These are phyloP conservation scores for Sebastes aleutianus DNA, from an alignment of 2,797 vertebrate species.

Conservation along the genomic window DNA sequence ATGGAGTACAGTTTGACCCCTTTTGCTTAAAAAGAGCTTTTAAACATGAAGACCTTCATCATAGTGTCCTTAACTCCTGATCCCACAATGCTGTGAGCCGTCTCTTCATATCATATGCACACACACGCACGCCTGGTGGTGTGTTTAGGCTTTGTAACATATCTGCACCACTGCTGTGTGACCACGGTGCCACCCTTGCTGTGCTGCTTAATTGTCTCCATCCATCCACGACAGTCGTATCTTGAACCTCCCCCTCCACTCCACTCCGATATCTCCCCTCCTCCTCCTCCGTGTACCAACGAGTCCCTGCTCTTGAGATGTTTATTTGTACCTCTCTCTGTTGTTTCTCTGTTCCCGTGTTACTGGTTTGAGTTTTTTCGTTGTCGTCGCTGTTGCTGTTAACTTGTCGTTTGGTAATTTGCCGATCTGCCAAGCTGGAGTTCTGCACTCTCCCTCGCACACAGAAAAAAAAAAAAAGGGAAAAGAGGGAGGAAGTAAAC, in stretches of 20 bases:
- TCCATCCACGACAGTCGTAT: constrained; percentile 53
- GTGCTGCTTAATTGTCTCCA: constrained; percentile 68
- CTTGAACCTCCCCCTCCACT: not conserved
- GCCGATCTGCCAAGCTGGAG: constrained; percentile 79
- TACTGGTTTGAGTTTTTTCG: constrained; percentile 67
- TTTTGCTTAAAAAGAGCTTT: constrained; percentile 27
- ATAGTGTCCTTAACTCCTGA: constrained; percentile 59
- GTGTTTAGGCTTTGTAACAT: constrained; percentile 76
- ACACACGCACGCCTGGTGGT: constrained; percentile 49
- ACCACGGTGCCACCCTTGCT: constrained; percentile 57
- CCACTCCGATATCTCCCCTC: not conserved
- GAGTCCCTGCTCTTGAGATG: constrained; percentile 57
- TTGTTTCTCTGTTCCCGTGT: constrained; percentile 66
- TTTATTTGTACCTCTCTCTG: constrained; percentile 69
- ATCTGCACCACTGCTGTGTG: constrained; percentile 74
- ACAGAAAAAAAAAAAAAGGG: constrained; percentile 30
- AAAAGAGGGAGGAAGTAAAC: constrained; percentile 53
- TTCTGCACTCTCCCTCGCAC: constrained; percentile 77
- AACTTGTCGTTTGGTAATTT: constrained; percentile 66
- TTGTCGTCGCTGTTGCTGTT: constrained; percentile 64
- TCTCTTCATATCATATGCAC: constrained; percentile 70
- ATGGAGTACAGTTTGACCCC: constrained; percentile 8
- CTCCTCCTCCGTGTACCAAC: constrained; percentile 1
- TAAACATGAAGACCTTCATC: constrained; percentile 41
- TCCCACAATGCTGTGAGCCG: constrained; percentile 70